Base-by-base conservation (phyloP, 1,140 invertebrate genomes). In the Andrena cerasifolii region DNA sequence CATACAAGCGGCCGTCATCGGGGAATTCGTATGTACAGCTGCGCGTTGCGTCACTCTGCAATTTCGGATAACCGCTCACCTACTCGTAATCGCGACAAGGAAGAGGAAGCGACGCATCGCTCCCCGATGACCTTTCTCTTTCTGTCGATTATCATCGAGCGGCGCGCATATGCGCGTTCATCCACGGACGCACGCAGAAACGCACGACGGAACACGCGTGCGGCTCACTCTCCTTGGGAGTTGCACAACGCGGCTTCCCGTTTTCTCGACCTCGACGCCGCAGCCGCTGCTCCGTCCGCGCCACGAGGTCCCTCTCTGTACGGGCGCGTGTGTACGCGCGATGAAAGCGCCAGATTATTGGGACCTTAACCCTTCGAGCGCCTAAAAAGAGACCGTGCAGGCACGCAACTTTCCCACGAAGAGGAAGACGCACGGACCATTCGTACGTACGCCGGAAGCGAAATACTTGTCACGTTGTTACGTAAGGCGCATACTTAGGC, bases 51-150 rank as follows among this genome's bases (percentile, higher is more conserved):
- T 84, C 79, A 85, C 56, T 62, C 61, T 56, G 21, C 67, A 81
- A 73, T 81, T 65, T 72, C 63, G 79, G 65, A 80, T 56, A 47
- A 49, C 45, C 68, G 76, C 31, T 78, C 65, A 61, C 47, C 61
- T 75, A 65, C 67, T 79, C 45, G 43, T 63, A 81, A 76, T 79
- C 79, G 53, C 73, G 45, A 63, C 49, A 28, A 86, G 84, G 70
- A 81, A 80, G 61, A 75, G 74, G 72, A 86, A 82, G 78, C 84
- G 36, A 82, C 54, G 78, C 14, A 66, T 10, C 28, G 43, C 40
- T 61, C 54, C 45, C 33, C 45, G 68, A 85, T 85, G 83, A 85
- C 72, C 80, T 85, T 71, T 71, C 71, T 70, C 63, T 82, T 82
- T 84, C 56, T 67, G 36, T 68, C 62, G 72, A 83, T 70, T 82